Evolutionary conservation across 2,113 vertebrate genomes (phyloP), one percentile per base, ranked within the genome.

Genomic region (Lophura nycthemera): DNA sequence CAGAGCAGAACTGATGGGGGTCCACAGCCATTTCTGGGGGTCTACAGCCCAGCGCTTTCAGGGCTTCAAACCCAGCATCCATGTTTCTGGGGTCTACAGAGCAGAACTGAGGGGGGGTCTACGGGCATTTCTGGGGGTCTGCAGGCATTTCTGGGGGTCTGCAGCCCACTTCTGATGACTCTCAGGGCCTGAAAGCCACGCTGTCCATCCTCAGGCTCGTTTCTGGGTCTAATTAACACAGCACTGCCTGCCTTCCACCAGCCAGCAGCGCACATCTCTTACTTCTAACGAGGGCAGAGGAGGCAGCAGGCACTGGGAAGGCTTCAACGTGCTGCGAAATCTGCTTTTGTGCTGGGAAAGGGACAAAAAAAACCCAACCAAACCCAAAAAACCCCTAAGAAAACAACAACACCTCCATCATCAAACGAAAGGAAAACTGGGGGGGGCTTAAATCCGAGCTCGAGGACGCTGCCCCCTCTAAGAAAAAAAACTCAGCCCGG

Each of bases 311-410:
- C 1, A 0, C 25, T 25, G 24, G 10, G 38, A 75, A 70, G 8
- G 20, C 6, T 43, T 43, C 20, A 3, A 20, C 2, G 3, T 2
- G 19, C 43, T 29, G 20, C 0, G 7, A 45, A 45, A 3, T 25
- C 6, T 2, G 1, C 8, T 70, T 56, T 60, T 8, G 12, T 21
- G 43, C 13, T 17, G 14, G 21, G n/a, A 12, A 38, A 19, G 22
- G 6, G 57, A 87, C 42, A 59, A 69, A 83, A 64, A 71, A 24
- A 42, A 42, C 21, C 45, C 22, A 40, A 38, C 38, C 38, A 38
- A 38, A 38, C 38, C 40, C 40, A 13, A 40, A 40, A 40, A 40
- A 13, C 42, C 42, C 42, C 42, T 6, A 42, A 42, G 13, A 15
- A 6, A 42, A 42, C 42, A 14, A 15, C 47, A 25, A 27, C 14